Evolutionary conservation across 2,113 vertebrate species (phyloP), one percentile per base, ranked within the genome.

Genomic region (Gasterosteus aculeatus): DNA sequence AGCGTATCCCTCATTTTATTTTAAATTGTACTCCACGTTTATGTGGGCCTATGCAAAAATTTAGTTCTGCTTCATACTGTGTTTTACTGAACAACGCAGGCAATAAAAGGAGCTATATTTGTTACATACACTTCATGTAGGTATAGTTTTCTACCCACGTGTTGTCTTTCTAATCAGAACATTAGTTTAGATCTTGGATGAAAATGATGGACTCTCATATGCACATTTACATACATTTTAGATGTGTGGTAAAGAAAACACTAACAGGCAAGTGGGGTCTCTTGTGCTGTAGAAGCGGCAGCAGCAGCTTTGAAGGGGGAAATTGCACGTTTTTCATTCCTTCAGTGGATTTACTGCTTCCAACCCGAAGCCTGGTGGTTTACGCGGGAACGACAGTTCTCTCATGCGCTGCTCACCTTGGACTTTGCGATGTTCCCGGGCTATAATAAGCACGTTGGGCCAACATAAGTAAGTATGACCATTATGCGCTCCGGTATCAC

Each of bases 401-500:
- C 14, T 69, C 19, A 82, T 68, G 49, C 15, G 5, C 41, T 15
- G 14, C 60, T 79, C 66, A 39, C 65, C 22, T 18, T 79, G 18
- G 61, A 69, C 29, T 71, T 29, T 47, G 39, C 44, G 42, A 69
- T 64, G 51, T 77, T 51, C 29, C 18, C 5, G 31, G 31, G 47
- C 72, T 84, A 84, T 82, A 26, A 88, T 72, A 83, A 89, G 81
- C 75, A 49, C 62, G 73, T 66, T 75, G 74, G 72, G 22, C 73
- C 53, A 69, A 66, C 65, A 76, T 63, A 29, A 72, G 26, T 69
- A 78, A 81, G 77, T 35, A 35, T 85, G 85, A 89, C 81, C 86
- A 86, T 89, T 89, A 86, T 72, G 75, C 76, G 86, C 83, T 87
- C 85, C 75, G 81, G 88, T 85, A 87, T 87, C 82, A 70, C 51